Percentiles rank a stretch among this genome's conserved stretches.
phyloP scores from a whole-genome alignment of 2,888 invertebrate genomes.

The Pheosia tremula region DNA sequence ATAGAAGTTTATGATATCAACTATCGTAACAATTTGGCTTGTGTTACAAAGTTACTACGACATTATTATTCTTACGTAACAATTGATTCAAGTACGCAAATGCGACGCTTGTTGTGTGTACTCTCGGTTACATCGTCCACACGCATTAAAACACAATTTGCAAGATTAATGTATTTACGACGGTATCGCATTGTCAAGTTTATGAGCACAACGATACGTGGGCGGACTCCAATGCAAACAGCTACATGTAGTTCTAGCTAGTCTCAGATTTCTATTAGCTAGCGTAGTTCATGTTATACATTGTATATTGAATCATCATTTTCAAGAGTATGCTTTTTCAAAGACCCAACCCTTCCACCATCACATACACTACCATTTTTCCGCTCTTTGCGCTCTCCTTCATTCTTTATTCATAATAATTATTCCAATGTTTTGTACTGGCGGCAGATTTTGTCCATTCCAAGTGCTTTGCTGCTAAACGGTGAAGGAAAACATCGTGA shows the following conservation, averaged over 20 bases:
- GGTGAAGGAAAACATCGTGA: no score
- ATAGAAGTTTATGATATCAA: no score
- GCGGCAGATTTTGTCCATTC: no score
- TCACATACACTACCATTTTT: no score
- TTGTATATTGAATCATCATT: neutral
- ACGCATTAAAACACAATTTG: slow-evolving; percentile 57
- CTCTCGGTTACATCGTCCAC: slow-evolving; percentile 31
- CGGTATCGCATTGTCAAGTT: slow-evolving; percentile 66
- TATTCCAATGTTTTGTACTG: no score
- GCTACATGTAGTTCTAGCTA: slow-evolving; percentile 24
- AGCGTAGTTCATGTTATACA: neutral
- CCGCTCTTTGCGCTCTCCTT: no score
- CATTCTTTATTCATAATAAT: no score
- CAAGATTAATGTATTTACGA: slow-evolving; percentile 57
- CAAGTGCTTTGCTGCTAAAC: no score
- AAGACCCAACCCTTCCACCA: no score
- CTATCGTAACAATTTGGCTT: neutral
- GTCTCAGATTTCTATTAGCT: neutral
- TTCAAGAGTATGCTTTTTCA: no score
- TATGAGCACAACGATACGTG: slow-evolving; percentile 64
- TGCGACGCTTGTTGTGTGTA: neutral
- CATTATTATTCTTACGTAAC: neutral
- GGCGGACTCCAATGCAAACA: slow-evolving; percentile 45
- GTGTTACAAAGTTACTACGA: no score
- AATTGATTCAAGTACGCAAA: neutral